These are phyloP conservation scores for Ligdia adustata DNA, from an alignment of 2,888 invertebrate species.

Conservation along the genomic window DNA sequence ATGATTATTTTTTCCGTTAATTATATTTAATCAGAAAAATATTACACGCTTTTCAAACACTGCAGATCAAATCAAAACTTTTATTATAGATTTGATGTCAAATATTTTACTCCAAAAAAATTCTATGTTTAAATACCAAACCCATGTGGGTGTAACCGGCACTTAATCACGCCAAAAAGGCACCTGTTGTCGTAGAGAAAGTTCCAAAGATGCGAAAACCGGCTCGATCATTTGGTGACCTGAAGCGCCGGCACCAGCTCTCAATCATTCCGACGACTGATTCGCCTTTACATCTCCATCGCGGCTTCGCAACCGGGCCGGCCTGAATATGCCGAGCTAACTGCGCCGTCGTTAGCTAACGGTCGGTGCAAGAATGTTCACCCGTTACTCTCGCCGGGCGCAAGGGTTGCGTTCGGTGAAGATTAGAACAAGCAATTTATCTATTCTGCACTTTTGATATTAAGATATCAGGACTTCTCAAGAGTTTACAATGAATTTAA, in stretches of 20 bases:
- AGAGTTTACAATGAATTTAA: no score
- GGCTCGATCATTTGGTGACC: conserved; percentile 21
- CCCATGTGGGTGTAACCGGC: no score
- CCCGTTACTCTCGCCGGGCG: conserved; percentile 31
- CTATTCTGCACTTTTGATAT: no score
- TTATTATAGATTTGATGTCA: no score
- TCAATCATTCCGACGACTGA: conserved; percentile 23
- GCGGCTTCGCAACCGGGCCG: conserved; percentile 43
- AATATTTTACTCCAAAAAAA: no score
- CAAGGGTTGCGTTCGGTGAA: conserved; percentile 2
- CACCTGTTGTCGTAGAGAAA: conserved; percentile 19
- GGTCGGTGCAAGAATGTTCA: conserved; percentile 68
- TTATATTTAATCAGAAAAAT: no score
- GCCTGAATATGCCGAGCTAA: conserved; percentile 61
- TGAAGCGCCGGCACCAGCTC: conserved; percentile 17
- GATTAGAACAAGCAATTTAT: no score
- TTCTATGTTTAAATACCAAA: no score
- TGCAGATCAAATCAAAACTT: no score
- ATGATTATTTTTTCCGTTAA: no score
- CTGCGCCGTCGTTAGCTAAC: conserved; percentile 71
- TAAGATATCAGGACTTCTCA: no score
- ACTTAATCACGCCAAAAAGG: conserved; percentile 1
- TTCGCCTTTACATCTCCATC: conserved; percentile 48
- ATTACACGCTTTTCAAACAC: no score
- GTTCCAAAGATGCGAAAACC: conserved; percentile 16